These are phyloP conservation scores for Rhodinocichla rosea DNA, from an alignment of 2,113 vertebrate species.

Conservation along the genomic window DNA sequence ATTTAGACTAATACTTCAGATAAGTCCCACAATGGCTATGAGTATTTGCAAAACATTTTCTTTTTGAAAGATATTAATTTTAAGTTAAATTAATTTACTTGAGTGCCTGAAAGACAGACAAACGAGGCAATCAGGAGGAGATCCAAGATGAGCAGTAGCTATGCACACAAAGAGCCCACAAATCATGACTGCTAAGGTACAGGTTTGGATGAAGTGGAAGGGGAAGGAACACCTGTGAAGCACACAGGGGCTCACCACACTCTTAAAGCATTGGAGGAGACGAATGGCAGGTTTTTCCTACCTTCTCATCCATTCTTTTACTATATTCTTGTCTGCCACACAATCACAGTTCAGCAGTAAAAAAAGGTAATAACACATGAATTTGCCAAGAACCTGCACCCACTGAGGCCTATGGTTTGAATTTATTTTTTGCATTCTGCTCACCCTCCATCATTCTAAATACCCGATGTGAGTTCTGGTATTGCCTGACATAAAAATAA, in stretches of 20 bases:
- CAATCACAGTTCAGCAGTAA: background rate
- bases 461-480: background rate
- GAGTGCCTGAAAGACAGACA: background rate
- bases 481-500: background rate
- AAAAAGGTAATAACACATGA: background rate
- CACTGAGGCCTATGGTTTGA: background rate
- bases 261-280: background rate
- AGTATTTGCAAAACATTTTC: background rate
- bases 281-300: rapidly evolving
- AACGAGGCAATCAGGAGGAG: background rate
- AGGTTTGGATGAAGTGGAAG: background rate
- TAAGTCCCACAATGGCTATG: background rate
- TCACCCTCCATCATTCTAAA: background rate
- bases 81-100: conserved; percentile 1
- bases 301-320: background rate
- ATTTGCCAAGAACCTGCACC: background rate
- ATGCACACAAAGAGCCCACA: background rate
- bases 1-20: background rate
- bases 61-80: background rate
- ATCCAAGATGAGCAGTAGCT: background rate
- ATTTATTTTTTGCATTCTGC: background rate
- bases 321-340: background rate
- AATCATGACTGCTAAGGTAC: background rate
- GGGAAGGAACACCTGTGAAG: background rate
- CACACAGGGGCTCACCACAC: background rate